phyloP scores from a whole-genome alignment of 1,140 invertebrate genomes.

The Drosophila ercepeae region DNA sequence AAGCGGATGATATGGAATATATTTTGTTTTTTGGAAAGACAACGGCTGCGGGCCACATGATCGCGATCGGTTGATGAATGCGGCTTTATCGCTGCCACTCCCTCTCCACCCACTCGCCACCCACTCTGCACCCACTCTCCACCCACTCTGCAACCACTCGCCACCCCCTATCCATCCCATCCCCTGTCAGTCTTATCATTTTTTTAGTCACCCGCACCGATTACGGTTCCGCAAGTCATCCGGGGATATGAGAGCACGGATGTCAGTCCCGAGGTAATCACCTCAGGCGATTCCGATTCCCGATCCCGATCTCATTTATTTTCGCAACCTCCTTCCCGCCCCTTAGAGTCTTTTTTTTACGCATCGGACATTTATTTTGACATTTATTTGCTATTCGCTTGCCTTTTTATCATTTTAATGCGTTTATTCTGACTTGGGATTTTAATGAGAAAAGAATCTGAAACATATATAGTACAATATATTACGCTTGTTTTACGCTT shows the following conservation, averaged over 20 bases:
- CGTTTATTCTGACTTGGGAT: background rate
- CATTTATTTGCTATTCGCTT: conserved; percentile 31
- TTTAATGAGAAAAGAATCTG: background rate
- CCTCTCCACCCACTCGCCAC: background rate
- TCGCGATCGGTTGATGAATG: conserved; percentile 6
- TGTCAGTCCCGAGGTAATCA: conserved; percentile 20
- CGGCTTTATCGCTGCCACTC: background rate
- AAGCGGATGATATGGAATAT: background rate
- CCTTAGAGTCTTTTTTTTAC: conserved; percentile 1
- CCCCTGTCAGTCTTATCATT: background rate
- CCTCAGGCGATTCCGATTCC: conserved; percentile 2
- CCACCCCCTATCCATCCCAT: background rate
- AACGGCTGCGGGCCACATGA: conserved; percentile 3
- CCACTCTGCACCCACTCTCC: too few species aligned
- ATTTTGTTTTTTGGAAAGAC: background rate
- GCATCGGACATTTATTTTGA: conserved; percentile 8
- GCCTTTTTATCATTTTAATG: conserved; percentile 25
- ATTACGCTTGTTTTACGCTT: background rate
- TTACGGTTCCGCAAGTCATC: conserved; percentile 31
- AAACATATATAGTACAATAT: background rate
- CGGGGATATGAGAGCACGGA: conserved; percentile 24
- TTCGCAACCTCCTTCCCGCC: background rate
- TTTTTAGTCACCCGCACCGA: conserved; percentile 22
- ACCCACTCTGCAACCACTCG: too few species aligned
- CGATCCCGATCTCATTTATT: conserved; percentile 9